A percentile compares a stretch with the other conserved stretches of the same genome.
phyloP scores from a whole-genome alignment of 1,140 invertebrate genomes.

The Piezodorus guildinii region DNA sequence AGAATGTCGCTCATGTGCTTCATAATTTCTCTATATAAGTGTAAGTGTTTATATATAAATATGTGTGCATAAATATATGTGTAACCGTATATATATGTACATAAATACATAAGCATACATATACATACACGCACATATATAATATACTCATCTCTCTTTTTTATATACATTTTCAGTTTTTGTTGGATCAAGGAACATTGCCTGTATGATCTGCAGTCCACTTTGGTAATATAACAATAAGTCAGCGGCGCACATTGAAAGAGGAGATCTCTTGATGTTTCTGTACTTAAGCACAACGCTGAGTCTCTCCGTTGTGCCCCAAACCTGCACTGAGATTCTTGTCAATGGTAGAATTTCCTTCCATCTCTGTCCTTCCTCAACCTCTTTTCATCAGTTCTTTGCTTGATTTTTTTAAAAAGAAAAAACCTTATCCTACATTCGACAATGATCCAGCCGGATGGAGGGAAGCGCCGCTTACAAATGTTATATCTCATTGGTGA shows the following conservation, averaged over 20 bases:
- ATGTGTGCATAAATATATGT: too few species aligned
- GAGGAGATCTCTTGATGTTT: slow-evolving; percentile 13
- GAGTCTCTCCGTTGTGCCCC: not conserved
- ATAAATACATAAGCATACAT: too few species aligned
- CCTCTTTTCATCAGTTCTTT: not conserved
- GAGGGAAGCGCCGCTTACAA: slow-evolving; percentile 22
- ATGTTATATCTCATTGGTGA: slow-evolving; percentile 37
- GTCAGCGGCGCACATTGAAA: slow-evolving; percentile 15
- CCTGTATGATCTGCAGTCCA: slow-evolving; percentile 12
- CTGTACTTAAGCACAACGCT: not conserved
- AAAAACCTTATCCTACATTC: not conserved
- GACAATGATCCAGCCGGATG: slow-evolving; percentile 7
- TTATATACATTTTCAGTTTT: too few species aligned
- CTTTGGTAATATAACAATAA: slow-evolving; percentile 10
- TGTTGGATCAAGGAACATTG: slow-evolving; percentile 2
- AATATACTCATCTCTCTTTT: too few species aligned
- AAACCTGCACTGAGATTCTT: slow-evolving; percentile 16
- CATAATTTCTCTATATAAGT: too few species aligned
- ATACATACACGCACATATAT: too few species aligned
- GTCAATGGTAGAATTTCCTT: slow-evolving; percentile 7
- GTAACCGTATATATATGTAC: too few species aligned
- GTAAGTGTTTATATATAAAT: too few species aligned
- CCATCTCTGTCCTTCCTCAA: not conserved
- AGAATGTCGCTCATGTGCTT: too few species aligned
- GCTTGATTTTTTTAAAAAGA: not conserved